Conservation (phyloP, 2,797 vertebrate species). For the Microhierax caerulescens region DNA sequence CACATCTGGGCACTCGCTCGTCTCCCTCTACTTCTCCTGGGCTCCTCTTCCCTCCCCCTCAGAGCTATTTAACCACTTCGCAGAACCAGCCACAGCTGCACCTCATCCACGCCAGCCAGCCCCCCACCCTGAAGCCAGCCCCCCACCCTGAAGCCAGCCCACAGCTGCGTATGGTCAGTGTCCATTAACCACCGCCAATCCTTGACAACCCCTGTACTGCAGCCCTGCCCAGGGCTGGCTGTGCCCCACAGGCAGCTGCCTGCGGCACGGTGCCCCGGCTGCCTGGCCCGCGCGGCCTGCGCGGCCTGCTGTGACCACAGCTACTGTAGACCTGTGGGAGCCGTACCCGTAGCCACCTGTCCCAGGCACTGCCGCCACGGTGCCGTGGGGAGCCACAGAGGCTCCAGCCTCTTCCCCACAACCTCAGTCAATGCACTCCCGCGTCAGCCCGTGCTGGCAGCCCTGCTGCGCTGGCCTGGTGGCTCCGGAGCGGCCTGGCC, state of each 20-base stretch:
- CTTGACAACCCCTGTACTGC: no score
- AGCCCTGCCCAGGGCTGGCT: not conserved
- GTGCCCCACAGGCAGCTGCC: not conserved
- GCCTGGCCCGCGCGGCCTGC: rapidly evolving
- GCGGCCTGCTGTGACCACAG: not conserved
- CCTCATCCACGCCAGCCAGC: no score
- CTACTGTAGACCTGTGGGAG: not conserved
- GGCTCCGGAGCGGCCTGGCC: not conserved
- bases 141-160: no score
- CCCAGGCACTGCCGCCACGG: not conserved
- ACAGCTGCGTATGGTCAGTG: no score
- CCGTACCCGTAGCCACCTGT: rapidly evolving
- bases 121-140: no score
- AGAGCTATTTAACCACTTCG: no score
- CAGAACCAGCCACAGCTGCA: no score
- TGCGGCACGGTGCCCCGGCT: not conserved
- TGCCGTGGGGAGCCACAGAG: not conserved
- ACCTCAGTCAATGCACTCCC: not conserved
- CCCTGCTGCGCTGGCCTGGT: not conserved
- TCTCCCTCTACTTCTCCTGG: no score
- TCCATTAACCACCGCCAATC: no score
- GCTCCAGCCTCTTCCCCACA: not conserved
- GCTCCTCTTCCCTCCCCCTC: no score
- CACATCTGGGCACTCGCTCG: no score
- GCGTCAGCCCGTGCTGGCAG: not conserved